Conservation (phyloP, 92 coral and sea anemone genomes). For the Zoanthus gigantus region DNA sequence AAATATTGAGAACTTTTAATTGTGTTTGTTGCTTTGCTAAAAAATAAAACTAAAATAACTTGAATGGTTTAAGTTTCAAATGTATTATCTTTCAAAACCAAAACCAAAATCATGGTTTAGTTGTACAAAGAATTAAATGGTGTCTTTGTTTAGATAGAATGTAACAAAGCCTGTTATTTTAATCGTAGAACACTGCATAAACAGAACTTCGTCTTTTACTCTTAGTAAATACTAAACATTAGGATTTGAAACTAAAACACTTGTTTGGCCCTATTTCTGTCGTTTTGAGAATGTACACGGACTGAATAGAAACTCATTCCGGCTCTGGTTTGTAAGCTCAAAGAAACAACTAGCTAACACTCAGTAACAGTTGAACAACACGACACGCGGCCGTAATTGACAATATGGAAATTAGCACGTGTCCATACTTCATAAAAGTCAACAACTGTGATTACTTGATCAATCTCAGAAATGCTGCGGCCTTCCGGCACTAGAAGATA, state of each 20-base stretch:
- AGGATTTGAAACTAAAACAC: background rate
- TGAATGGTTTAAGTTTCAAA: background rate
- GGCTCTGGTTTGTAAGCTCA: background rate
- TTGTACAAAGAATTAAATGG: background rate
- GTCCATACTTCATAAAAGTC: conserved; percentile 54
- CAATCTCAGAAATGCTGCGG: conserved; percentile 29
- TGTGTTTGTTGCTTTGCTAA: background rate
- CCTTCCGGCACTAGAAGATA: conserved; percentile 26
- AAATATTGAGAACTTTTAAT: background rate
- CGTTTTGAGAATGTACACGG: background rate
- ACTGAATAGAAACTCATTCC: background rate
- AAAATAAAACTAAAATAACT: background rate
- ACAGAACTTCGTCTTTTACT: background rate
- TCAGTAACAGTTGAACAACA: background rate
- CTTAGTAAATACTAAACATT: too few relatives aligned
- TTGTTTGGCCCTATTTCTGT: background rate
- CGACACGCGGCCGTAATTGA: conserved; percentile 86
- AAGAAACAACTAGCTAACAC: background rate
- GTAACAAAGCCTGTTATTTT: background rate
- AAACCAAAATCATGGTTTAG: background rate
- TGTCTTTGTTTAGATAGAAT: conserved; percentile 14
- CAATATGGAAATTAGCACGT: conserved; percentile 84
- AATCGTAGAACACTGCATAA: background rate
- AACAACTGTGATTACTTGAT: conserved; percentile 56
- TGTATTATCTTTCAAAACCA: background rate